Evolutionary conservation across 2,113 vertebrate species (phyloP), one percentile per base, ranked within the genome.

Genomic region (Phocoena sinus): DNA sequence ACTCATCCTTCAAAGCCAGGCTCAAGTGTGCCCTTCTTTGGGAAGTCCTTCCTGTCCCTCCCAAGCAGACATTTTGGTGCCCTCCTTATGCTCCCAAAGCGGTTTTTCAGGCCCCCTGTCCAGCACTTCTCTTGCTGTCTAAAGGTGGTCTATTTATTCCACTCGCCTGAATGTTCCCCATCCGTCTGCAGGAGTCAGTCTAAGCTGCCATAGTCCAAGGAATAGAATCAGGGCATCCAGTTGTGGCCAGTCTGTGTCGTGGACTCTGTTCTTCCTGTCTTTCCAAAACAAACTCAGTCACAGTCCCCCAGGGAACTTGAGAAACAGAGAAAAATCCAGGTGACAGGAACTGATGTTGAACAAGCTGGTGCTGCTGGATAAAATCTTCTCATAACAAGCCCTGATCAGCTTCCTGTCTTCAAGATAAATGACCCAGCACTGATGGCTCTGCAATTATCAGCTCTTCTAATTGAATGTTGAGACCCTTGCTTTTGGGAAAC

Each of bases 331-430:
- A 97, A 97, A 97, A 91, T 93, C 47, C 89, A 97, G 71, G 71
- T 93, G 95, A 94, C 47, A 93, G 77, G 76, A 97, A 96, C 60
- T 91, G 44, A 92, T 89, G 79, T 77, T 77, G 79, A 96, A 98
- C 53, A 98, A 96, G 68, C 77, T 91, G 23, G 41, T 97, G 73
- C 81, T 91, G 84, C 60, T 50, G 28, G 91, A 97, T 97, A 94
- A 97, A 96, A 97, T 96, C 93, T 95, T 88, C 86, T 89, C 73
- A 83, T 79, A 97, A 88, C 73, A 97, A 95, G 41, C 67, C 53
- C 70, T 33, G 47, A 70, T 97, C 47, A 93, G 71, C 62, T 97
- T 95, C 77, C 91, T 95, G 67, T 96, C 84, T 65, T 97, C 56
- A 97, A 95, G 91, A 94, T 82, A 95, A 97, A 93, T 93, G 89